Percentiles rank a stretch among this genome's conserved stretches.
These are phyloP conservation scores for Tromatobia lineatoria DNA, from an alignment of 2,888 invertebrate species.

Conservation along the genomic window DNA sequence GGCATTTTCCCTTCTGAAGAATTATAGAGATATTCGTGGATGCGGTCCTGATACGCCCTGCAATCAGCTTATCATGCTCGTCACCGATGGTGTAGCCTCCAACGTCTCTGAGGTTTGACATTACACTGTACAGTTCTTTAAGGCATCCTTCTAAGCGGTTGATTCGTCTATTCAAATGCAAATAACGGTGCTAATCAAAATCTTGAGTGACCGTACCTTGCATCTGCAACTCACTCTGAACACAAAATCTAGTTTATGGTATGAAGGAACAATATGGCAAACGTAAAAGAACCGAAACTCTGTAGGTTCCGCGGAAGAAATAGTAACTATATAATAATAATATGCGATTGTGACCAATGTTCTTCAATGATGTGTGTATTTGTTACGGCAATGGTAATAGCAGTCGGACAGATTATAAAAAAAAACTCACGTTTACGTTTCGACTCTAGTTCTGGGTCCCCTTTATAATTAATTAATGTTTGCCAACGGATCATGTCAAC, in stretches of 20 bases:
- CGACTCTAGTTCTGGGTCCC: too few species aligned
- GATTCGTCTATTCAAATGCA: background rate
- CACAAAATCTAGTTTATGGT: background rate
- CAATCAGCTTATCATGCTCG: slow-evolving; percentile 98
- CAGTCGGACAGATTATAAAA: too few species aligned
- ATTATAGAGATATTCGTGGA: slow-evolving; percentile 86
- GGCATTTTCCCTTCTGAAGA: slow-evolving; percentile 93
- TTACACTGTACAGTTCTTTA: background rate
- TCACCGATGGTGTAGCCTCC: slow-evolving; percentile 97
- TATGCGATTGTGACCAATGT: too few species aligned
- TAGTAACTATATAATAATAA: too few species aligned
- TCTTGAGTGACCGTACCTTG: background rate
- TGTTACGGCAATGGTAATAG: too few species aligned
- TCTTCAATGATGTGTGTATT: too few species aligned
- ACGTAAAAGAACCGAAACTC: background rate
- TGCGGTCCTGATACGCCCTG: slow-evolving; percentile 90
- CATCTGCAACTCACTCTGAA: background rate
- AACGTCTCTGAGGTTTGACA: slow-evolving; percentile 90
- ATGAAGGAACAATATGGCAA: background rate
- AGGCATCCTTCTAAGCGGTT: background rate
- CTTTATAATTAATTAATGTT: too few species aligned
- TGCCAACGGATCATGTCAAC: too few species aligned
- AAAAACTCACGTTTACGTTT: too few species aligned
- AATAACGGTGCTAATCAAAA: background rate
- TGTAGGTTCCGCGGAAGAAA: too few species aligned